Evolutionary conservation across 1,140 invertebrate species (phyloP).

Genomic region (Saccostrea echinata): DNA sequence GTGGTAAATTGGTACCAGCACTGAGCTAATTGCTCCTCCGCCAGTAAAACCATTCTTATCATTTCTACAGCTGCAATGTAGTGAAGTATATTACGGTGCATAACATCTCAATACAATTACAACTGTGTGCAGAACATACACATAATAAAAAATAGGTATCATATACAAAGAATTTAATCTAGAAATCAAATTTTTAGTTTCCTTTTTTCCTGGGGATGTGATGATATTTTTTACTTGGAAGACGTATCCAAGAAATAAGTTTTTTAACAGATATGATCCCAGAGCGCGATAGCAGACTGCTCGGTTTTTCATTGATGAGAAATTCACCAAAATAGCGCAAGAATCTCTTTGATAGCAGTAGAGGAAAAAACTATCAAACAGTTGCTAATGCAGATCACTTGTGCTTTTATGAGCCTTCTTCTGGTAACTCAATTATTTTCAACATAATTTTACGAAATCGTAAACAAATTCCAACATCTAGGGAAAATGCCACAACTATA

Average conservation of each 20-base stretch:
- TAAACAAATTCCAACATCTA: conserved; percentile 12
- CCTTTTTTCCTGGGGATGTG: neutral
- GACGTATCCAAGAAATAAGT: neutral
- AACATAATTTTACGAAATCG: neutral
- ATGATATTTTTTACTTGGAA: neutral
- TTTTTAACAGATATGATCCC: neutral
- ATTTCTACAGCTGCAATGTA: neutral
- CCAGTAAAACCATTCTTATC: neutral
- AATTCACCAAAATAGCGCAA: neutral
- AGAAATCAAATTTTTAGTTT: neutral
- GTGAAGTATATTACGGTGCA: neutral
- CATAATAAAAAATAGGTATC: neutral
- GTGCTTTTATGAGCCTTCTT: neutral
- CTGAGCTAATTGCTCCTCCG: conserved; percentile 5
- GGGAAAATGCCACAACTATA: neutral
- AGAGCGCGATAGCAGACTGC: neutral
- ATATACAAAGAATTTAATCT: neutral
- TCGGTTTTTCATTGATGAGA: conserved; percentile 6
- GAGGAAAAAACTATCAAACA: conserved; percentile 13
- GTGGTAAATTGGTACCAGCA: conserved; percentile 24
- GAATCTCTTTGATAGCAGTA: conserved; percentile 23
- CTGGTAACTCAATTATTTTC: conserved; percentile 18
- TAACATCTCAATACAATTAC: neutral
- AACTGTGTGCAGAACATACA: neutral
- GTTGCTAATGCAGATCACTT: conserved; percentile 31